A percentile compares a stretch with the other conserved stretches of the same genome.
These are phyloP conservation scores for Magallana nippona DNA, from an alignment of 2,888 invertebrate species.

Conservation along the genomic window DNA sequence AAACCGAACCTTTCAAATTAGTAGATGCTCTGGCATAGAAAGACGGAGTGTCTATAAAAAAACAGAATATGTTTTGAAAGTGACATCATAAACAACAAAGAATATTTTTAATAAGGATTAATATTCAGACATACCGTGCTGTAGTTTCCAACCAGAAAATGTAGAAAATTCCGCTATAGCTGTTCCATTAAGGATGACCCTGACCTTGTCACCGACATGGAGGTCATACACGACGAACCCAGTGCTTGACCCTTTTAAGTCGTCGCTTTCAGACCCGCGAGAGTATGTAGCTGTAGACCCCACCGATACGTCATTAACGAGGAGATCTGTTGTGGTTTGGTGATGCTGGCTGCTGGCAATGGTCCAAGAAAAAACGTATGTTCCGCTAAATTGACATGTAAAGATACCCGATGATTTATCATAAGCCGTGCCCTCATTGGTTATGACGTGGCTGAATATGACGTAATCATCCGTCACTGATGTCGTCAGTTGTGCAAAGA, in stretches of 20 bases:
- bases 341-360: background rate
- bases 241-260: background rate
- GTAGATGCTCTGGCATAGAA: no score
- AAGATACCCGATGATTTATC: background rate
- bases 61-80: no score
- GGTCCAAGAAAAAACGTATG: conserved; percentile 13
- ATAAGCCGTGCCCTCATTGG: background rate
- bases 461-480: background rate
- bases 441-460: background rate
- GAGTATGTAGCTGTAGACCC: background rate
- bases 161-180: background rate
- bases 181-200: background rate
- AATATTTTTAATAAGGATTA: no score
- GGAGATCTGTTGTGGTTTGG: background rate
- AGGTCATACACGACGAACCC: background rate
- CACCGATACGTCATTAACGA: background rate
- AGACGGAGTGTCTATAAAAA: no score
- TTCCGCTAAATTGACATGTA: background rate
- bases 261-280: background rate
- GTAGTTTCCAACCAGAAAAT: background rate
- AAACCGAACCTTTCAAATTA: no score
- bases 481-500: background rate
- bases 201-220: background rate
- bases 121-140: background rate
- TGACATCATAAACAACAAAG: no score